These are phyloP conservation scores for Cotesia glomerata DNA, from an alignment of 1,140 invertebrate species.

Conservation along the genomic window DNA sequence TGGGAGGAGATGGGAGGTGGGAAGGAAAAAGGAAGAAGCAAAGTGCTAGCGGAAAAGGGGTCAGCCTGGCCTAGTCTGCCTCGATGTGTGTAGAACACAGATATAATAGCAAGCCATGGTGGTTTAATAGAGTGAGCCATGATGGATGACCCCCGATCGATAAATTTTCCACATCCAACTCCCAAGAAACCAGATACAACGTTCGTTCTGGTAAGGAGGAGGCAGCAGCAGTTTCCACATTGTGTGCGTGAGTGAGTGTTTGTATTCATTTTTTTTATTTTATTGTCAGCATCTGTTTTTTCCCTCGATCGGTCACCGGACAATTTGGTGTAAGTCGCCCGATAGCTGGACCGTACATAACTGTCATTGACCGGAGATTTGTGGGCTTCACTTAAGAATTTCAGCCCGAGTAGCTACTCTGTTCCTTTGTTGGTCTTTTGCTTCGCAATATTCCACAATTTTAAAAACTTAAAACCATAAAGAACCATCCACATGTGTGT, in stretches of 20 bases:
- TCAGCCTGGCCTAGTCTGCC: conserved; percentile 32
- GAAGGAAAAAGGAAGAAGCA: conserved; percentile 38
- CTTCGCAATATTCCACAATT: no score
- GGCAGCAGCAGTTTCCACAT: no score
- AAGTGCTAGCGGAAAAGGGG: conserved; percentile 47
- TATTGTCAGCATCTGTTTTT: not conserved
- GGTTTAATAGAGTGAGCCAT: conserved; percentile 51
- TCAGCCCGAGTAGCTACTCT: not conserved
- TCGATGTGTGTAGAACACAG: no score
- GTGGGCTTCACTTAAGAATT: conserved; percentile 32
- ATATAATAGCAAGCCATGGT: conserved; percentile 35
- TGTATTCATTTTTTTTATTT: conserved; percentile 1
- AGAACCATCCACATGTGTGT: no score
- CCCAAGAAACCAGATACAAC: no score
- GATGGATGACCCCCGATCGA: conserved; percentile 50
- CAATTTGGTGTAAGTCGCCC: conserved; percentile 20
- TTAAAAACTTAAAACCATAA: no score
- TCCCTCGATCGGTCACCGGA: not conserved
- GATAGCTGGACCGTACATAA: conserved; percentile 21
- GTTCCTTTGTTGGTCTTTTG: not conserved
- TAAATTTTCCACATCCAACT: conserved; percentile 39
- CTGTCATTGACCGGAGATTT: conserved; percentile 35
- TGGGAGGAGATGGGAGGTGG: conserved; percentile 14
- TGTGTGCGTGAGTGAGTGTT: no score
- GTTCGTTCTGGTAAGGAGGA: no score